Evolutionary conservation across 2,888 invertebrate genomes (phyloP).

Genomic region (Noctua janthina): DNA sequence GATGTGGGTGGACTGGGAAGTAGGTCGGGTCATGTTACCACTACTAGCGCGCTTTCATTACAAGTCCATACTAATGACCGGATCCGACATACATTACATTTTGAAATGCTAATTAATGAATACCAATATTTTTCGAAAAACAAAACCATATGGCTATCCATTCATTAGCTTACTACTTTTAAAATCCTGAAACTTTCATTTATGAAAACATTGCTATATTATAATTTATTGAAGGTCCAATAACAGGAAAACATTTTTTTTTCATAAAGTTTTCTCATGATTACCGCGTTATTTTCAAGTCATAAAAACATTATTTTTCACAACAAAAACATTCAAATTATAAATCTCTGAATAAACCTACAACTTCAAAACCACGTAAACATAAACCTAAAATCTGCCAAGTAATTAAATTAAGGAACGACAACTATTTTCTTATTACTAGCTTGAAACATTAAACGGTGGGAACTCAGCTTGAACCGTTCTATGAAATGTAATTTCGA

Average conservation of each 20-base stretch:
- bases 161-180: background rate
- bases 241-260: background rate
- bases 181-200: background rate
- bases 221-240: background rate
- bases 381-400: background rate
- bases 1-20: too few species aligned
- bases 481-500: slow-evolving; percentile 33
- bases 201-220: background rate
- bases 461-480: background rate
- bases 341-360: background rate
- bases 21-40: too few species aligned
- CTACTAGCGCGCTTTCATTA: too few species aligned
- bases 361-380: background rate
- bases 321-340: slow-evolving; percentile 6
- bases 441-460: slow-evolving; percentile 19
- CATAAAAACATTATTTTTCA: background rate
- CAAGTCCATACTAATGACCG: too few species aligned
- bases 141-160: background rate
- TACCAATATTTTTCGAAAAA: background rate
- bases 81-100: background rate
- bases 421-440: slow-evolving; percentile 13
- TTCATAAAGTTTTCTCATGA: background rate
- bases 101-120: background rate
- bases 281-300: background rate
- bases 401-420: slow-evolving; percentile 15